Percentiles rank a stretch among this genome's conserved stretches.
Evolutionary conservation across 2,888 invertebrate species (phyloP).

Genomic region (Sinopyrophorus schimmeli): DNA sequence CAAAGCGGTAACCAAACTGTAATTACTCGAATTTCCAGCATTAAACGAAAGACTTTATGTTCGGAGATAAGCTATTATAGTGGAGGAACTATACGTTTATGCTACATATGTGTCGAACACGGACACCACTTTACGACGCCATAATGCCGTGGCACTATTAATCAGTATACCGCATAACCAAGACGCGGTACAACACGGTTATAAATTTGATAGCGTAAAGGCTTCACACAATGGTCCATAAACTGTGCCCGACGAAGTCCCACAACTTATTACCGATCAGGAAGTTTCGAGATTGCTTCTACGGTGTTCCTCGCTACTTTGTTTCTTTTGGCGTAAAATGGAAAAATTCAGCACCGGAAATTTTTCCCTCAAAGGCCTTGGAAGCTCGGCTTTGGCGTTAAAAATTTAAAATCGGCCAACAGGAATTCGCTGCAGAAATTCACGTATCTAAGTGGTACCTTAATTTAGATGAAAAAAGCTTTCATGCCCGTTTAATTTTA

Average conservation of each 20-base stretch:
- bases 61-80: no score
- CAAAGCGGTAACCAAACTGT: no score
- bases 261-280: conserved; percentile 17
- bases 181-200: conserved; percentile 17
- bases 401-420: conserved; percentile 1
- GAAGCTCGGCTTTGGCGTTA: background rate
- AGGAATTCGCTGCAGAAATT: conserved; percentile 16
- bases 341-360: no score
- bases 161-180: conserved; percentile 18
- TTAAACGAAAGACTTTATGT: no score
- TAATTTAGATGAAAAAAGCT: conserved; percentile 18
- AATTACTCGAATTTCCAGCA: no score
- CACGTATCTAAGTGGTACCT: conserved; percentile 17
- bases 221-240: conserved; percentile 18
- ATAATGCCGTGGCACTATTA: conserved; percentile 16
- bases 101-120: conserved; percentile 4
- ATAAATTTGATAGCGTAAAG: conserved; percentile 20
- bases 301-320: background rate
- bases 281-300: conserved; percentile 3
- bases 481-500: conserved; percentile 20
- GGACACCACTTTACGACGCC: conserved; percentile 11
- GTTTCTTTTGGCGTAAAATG: no score
- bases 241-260: conserved; percentile 8
- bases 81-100: no score
- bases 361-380: no score